Conservation (phyloP, 2,797 vertebrate genomes). For the Sebastes itinus region DNA sequence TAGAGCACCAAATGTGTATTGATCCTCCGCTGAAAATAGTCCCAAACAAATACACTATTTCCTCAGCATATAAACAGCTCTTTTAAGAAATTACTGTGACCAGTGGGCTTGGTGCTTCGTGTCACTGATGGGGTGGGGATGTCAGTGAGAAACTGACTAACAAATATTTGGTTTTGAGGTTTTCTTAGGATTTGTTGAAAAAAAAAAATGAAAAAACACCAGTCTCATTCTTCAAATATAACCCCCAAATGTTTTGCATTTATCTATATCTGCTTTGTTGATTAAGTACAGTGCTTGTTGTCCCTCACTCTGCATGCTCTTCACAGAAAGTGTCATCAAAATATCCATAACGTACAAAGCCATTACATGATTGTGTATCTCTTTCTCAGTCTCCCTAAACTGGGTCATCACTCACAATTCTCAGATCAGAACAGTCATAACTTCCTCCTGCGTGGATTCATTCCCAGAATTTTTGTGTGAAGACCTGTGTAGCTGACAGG, state of each 20-base stretch:
- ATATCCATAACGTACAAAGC: background rate
- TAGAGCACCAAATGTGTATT: background rate
- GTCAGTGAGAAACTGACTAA: background rate
- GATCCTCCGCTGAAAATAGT: background rate
- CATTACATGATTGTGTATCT: background rate
- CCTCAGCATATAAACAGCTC: background rate
- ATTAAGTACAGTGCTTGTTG: background rate
- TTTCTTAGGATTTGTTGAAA: background rate
- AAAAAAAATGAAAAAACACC: background rate
- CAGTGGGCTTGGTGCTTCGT: background rate
- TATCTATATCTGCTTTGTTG: background rate
- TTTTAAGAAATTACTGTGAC: background rate
- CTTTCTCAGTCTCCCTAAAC: background rate
- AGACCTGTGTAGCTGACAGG: slow-evolving; percentile 40
- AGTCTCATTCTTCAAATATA: background rate
- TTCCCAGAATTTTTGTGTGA: slow-evolving; percentile 21
- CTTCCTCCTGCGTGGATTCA: slow-evolving; percentile 6
- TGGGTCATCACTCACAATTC: slow-evolving; percentile 12
- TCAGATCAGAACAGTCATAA: background rate
- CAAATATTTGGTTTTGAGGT: background rate
- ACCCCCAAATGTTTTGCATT: background rate
- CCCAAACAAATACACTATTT: background rate
- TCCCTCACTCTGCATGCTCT: background rate
- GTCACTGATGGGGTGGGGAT: background rate
- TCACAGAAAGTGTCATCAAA: background rate